Conservation (phyloP, 2,888 invertebrate genomes). For the Caprella mutica region DNA sequence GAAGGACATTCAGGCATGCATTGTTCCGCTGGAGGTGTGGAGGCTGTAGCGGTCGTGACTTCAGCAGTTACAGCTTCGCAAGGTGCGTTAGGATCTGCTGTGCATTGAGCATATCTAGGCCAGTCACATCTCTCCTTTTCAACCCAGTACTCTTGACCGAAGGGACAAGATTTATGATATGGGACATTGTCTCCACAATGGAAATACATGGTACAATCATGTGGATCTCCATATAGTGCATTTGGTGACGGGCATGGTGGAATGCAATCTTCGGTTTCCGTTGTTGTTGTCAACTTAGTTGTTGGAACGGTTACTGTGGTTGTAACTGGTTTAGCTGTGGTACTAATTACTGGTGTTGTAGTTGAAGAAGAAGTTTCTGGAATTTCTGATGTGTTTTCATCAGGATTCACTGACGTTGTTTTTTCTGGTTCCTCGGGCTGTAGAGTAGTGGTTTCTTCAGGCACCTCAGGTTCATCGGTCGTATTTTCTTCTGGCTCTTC, state of each 20-base stretch:
- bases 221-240: conserved; percentile 2
- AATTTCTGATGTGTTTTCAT: neutral
- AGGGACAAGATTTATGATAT: neutral
- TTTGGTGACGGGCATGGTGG: conserved; percentile 1
- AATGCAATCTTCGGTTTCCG: neutral
- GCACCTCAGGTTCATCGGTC: too few species aligned
- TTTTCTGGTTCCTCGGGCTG: too few species aligned
- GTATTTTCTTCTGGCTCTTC: too few species aligned
- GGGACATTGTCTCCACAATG: neutral
- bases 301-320: neutral
- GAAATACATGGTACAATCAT: conserved; percentile 9
- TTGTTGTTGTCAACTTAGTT: neutral
- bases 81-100: neutral
- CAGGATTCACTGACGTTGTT: too few species aligned
- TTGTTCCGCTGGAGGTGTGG: neutral
- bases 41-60: too few species aligned
- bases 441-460: too few species aligned
- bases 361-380: neutral
- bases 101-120: conserved; percentile 1
- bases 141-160: conserved; percentile 2
- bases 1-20: conserved; percentile 3
- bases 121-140: neutral
- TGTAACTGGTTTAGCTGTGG: neutral
- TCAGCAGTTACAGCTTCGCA: neutral
- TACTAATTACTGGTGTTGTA: neutral